Evolutionary conservation across 2,797 vertebrate species (phyloP).

Genomic region (Periparus ater): DNA sequence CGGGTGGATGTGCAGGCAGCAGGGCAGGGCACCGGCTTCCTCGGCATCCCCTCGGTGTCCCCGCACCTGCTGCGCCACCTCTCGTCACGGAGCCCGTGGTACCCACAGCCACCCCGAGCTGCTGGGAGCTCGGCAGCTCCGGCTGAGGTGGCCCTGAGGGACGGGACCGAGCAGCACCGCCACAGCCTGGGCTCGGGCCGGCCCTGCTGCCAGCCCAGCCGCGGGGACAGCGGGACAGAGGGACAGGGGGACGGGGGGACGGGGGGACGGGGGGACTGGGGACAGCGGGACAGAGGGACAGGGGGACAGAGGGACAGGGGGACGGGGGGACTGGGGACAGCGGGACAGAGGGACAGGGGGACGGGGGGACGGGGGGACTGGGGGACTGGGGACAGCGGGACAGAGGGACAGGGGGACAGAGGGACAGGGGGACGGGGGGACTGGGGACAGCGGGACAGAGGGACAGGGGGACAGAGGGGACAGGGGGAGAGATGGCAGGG

Average conservation of each 20-base stretch:
- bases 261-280: neutral
- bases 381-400: too few relatives aligned
- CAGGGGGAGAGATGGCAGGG: fast-evolving
- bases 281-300: neutral
- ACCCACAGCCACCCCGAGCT: neutral
- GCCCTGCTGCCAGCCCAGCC: neutral
- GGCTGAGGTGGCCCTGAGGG: neutral
- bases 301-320: too few relatives aligned
- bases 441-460: too few relatives aligned
- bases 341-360: too few relatives aligned
- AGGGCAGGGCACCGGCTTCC: neutral
- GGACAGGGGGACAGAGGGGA: too few relatives aligned
- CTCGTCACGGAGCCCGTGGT: fast-evolving
- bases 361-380: too few relatives aligned
- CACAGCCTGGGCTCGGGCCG: neutral
- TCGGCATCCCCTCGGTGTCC: neutral
- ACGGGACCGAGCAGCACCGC: fast-evolving
- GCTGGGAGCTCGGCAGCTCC: neutral
- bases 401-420: too few relatives aligned
- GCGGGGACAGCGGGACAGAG: neutral
- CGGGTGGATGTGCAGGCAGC: neutral
- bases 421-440: too few relatives aligned
- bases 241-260: neutral
- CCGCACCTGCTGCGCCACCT: neutral
- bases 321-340: too few relatives aligned